Evolutionary conservation across 2,888 invertebrate genomes (phyloP).

Genomic region (Euplexia lucipara): DNA sequence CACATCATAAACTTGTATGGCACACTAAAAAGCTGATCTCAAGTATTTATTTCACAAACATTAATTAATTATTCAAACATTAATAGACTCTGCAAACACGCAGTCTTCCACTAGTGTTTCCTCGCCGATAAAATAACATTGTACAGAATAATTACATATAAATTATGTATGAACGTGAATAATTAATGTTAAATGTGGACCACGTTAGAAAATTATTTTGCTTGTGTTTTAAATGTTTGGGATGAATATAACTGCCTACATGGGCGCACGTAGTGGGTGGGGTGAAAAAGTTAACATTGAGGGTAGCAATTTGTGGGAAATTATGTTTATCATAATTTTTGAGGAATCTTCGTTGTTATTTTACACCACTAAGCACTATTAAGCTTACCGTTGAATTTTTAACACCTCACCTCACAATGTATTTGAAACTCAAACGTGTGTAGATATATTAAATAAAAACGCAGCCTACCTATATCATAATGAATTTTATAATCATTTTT

Average conservation of each 20-base stretch:
- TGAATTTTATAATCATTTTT: background rate
- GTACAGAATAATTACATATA: slow-evolving; percentile 73
- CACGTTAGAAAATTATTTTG: slow-evolving; percentile 40
- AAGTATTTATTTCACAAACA: slow-evolving; percentile 65
- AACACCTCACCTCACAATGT: too few relatives aligned
- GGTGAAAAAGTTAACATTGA: background rate
- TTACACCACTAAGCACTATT: too few relatives aligned
- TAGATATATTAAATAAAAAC: too few relatives aligned
- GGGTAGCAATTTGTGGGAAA: background rate
- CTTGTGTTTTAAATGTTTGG: slow-evolving; percentile 46
- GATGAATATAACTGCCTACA: slow-evolving; percentile 12
- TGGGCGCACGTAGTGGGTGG: background rate
- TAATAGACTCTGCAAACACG: slow-evolving; percentile 64
- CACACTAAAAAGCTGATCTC: slow-evolving; percentile 52
- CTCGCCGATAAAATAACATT: slow-evolving; percentile 74
- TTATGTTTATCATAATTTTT: background rate
- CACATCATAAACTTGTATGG: slow-evolving; percentile 34
- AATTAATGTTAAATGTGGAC: slow-evolving; percentile 52
- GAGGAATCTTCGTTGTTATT: background rate
- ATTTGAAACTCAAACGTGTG: too few relatives aligned
- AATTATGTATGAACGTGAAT: slow-evolving; percentile 76
- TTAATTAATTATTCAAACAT: slow-evolving; percentile 70
- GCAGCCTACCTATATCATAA: too few relatives aligned
- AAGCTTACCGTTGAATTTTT: background rate
- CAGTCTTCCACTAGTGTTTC: slow-evolving; percentile 65